These are phyloP conservation scores for Rhinopithecus roxellana DNA, from an alignment of 2,113 vertebrate species.

Conservation along the genomic window DNA sequence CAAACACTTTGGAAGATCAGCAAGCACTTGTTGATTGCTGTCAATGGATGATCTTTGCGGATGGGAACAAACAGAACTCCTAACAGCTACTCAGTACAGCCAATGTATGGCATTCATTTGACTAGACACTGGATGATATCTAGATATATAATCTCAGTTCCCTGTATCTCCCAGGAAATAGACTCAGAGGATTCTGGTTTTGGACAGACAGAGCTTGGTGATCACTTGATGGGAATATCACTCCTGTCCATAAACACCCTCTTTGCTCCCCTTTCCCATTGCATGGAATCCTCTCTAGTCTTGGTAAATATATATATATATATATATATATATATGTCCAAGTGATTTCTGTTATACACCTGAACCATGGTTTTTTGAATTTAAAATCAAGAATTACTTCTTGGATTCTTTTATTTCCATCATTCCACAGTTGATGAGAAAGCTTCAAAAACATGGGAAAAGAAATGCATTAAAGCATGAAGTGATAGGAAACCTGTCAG, in stretches of 20 bases:
- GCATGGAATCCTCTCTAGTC: background rate
- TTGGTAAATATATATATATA: background rate
- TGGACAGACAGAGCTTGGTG: background rate
- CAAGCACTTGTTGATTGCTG: background rate
- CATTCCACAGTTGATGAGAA: background rate
- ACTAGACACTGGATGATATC: background rate
- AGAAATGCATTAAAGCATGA: constrained; percentile 1
- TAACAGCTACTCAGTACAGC: background rate
- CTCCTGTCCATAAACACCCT: rapidly evolving
- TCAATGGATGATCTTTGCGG: background rate
- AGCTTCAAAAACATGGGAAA: background rate
- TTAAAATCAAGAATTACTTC: constrained; percentile 9
- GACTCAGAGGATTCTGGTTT: background rate
- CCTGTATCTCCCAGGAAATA: background rate
- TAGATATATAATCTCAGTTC: background rate
- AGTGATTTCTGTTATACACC: background rate
- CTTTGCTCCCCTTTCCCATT: background rate
- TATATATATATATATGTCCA: background rate
- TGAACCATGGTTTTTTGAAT: background rate
- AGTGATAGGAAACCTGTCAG: background rate
- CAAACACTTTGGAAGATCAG: background rate
- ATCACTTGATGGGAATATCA: background rate
- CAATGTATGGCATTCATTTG: background rate
- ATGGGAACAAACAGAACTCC: background rate
- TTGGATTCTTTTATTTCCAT: background rate